Base-by-base conservation (phyloP, 2,888 invertebrate genomes). In the Drosophila algonquin region DNA sequence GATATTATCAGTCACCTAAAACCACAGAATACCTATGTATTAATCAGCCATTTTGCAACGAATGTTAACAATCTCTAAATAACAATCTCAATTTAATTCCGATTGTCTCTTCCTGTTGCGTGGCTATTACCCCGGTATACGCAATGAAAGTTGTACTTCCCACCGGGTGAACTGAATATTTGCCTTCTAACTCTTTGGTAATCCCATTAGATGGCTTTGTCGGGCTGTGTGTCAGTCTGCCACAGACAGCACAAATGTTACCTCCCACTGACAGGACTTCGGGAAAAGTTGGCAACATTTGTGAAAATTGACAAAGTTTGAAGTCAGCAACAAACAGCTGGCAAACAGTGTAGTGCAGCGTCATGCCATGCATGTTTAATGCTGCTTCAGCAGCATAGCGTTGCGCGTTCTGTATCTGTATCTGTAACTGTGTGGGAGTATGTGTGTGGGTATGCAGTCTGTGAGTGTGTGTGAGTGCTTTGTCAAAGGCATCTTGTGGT, bases 401-500 rank as follows among this genome's bases (percentile, higher is more conserved):
- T n/a, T 56, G 30, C 32, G n/a, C 1, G 10, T 14, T 40, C 32
- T 55, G 12, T 30, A 30, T 14, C 35, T 35, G 50, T 7, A 14
- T 14, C 7, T 57, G 69, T 10, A 27, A 16, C 8, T 45, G 24
- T 57, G 50, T 61, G 54, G 52, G 47, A 18, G 54, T 65, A 53
- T 24, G 24, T 59, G 67, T 46, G 44, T 51, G 46, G 8, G 57
- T 54, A 45, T 57, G 14, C 1, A 1, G 30, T 53, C 27, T 46
- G 47, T 52, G 68, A 18, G 30, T 24, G 30, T 56, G 46, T 44
- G 52, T 63, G 47, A 48, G n/a, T 54, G 64, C 52, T 57, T 40
- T 70, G 70, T 73, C 74, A 76, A 73, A 73, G 68, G 65, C 69
- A 67, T 73, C 58, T 75, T 76, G 76, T 52, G 80, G 80, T 48